Conservation (phyloP, 2,888 invertebrate species). For the Apamea crenata region DNA sequence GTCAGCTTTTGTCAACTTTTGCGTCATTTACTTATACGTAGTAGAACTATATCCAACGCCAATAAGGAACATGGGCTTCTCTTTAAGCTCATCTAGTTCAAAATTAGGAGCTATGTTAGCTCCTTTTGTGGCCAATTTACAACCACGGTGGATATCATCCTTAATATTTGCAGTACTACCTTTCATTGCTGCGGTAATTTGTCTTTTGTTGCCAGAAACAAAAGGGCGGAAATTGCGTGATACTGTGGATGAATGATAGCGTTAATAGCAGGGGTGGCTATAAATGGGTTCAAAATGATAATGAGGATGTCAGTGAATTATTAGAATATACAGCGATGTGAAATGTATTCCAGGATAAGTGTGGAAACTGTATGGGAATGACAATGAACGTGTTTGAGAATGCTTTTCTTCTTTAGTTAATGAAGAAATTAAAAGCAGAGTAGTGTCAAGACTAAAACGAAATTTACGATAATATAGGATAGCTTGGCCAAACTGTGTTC, state of each 20-base stretch:
- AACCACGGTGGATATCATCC: conserved; percentile 76
- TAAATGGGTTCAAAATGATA: conserved; percentile 53
- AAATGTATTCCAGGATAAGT: conserved; percentile 18
- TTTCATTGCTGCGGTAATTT: conserved; percentile 73
- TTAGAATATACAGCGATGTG: conserved; percentile 34
- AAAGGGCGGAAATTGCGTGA: conserved; percentile 78
- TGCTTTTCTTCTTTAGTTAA: not conserved
- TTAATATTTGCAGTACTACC: conserved; percentile 74
- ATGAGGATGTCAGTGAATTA: conserved; percentile 50
- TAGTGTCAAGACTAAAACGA: not conserved
- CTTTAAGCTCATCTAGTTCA: conserved; percentile 73
- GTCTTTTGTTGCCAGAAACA: conserved; percentile 78
- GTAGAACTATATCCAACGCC: conserved; percentile 81
- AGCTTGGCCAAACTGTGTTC: not conserved
- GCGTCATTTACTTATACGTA: conserved; percentile 72
- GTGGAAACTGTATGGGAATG: conserved; percentile 18
- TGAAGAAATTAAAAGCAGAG: not conserved
- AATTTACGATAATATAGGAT: not conserved
- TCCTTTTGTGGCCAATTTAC: conserved; percentile 76
- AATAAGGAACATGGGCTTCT: conserved; percentile 79
- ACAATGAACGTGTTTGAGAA: not conserved
- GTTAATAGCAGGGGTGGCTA: conserved; percentile 35
- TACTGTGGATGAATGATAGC: conserved; percentile 67
- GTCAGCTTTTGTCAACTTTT: conserved; percentile 65
- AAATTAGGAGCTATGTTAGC: conserved; percentile 78